Evolutionary conservation across 2,888 invertebrate species (phyloP).

Genomic region (Gnatocerus cornutus): DNA sequence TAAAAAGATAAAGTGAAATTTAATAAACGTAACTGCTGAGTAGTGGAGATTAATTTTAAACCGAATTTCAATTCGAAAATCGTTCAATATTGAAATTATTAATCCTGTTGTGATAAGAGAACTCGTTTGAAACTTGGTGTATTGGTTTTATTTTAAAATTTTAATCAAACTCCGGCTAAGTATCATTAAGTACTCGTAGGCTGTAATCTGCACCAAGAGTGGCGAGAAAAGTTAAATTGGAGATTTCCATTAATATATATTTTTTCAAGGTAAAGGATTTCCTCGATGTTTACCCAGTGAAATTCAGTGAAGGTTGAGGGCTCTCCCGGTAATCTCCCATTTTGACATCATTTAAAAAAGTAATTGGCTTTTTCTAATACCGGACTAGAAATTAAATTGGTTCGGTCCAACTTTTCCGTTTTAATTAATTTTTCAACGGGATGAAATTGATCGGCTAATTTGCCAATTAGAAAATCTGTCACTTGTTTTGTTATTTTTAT

Average conservation of each 20-base stretch:
- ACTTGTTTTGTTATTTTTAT: too few relatives aligned
- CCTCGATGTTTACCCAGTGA: constrained; percentile 39
- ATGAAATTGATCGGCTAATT: too few relatives aligned
- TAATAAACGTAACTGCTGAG: constrained; percentile 28
- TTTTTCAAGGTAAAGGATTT: constrained; percentile 46
- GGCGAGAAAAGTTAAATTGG: constrained; percentile 55
- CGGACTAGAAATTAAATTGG: constrained; percentile 25
- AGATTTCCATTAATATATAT: constrained; percentile 52
- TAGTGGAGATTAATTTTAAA: constrained; percentile 21
- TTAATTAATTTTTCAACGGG: too few relatives aligned
- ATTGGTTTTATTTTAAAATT: constrained; percentile 53
- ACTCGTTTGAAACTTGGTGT: constrained; percentile 47
- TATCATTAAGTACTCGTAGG: constrained; percentile 49
- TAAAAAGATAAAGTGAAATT: constrained; percentile 33
- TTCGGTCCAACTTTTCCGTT: constrained; percentile 4
- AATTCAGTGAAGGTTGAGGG: constrained; percentile 7
- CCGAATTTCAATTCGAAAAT: constrained; percentile 36
- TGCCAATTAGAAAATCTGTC: too few relatives aligned
- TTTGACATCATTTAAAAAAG: constrained; percentile 44
- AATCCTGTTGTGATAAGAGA: constrained; percentile 49
- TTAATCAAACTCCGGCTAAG: constrained; percentile 52
- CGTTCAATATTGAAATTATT: constrained; percentile 49
- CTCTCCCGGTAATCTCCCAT: constrained; percentile 22
- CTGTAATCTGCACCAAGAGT: constrained; percentile 47
- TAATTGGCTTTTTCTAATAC: constrained; percentile 44